Conservation (phyloP, 2,888 invertebrate genomes). For the Apamea anceps region DNA sequence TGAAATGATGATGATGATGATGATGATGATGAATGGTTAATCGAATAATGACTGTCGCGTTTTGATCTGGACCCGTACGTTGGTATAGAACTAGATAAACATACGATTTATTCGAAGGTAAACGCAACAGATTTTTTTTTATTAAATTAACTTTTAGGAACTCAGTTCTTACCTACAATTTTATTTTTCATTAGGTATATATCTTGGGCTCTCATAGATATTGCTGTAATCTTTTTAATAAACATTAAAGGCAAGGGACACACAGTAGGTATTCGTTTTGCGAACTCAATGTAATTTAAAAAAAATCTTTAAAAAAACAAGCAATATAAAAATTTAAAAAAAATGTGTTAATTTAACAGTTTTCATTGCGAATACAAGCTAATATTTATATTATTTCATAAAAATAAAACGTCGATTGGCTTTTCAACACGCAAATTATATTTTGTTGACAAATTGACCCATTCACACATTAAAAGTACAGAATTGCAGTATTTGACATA, state of each 20-base stretch:
- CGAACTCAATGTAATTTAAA: too few species aligned
- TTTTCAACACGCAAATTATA: neutral
- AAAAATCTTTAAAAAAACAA: too few species aligned
- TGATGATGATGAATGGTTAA: neutral
- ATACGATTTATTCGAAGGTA: neutral
- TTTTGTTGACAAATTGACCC: neutral
- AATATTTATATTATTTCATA: neutral
- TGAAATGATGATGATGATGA: too few species aligned
- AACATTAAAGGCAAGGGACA: neutral
- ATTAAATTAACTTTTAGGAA: neutral
- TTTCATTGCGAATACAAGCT: neutral
- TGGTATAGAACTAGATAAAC: neutral
- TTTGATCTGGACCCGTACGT: neutral
- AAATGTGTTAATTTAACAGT: neutral
- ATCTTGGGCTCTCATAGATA: neutral
- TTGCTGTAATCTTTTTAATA: neutral
- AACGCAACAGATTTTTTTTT: too few species aligned
- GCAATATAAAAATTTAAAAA: too few species aligned
- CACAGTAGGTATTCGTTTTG: neutral
- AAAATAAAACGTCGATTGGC: neutral
- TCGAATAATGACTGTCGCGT: neutral
- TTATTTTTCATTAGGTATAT: too few species aligned
- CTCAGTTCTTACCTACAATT: too few species aligned
- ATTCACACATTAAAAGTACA: neutral
- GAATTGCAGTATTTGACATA: neutral